Base-by-base conservation (phyloP, 37 sponge, comb jelly and placozoan species). In the Amphimedon queenslandica region DNA sequence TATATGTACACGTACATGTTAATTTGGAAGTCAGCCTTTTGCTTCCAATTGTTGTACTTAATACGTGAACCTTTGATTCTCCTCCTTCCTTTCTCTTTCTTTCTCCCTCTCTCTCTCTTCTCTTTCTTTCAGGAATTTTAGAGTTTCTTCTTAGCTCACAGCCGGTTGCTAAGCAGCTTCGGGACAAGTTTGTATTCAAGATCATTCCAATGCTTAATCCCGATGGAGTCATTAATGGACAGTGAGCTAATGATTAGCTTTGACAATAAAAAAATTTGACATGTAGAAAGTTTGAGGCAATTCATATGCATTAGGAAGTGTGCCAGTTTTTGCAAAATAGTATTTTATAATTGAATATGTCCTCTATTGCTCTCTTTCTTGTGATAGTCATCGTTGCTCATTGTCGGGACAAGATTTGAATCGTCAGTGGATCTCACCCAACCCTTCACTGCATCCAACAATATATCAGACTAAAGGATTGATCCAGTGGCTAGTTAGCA, bases 181-280 rank as follows among this genome's bases (percentile, higher is more conserved):
- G 85, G 43, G 42, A 77, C 25, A 80, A 58, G 43, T 90, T 74
- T 57, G 68, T 90, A 1, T 89, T 89, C 84, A 89, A 89, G 74
- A 66, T 91, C 30, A 58, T 91, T 51, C 92, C 92, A 16, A 91
- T 91, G 92, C 79, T 91, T n/a, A 91, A 91, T 63, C 92, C 92
- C 4, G 92, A 91, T 77, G 92, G 92, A 40, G 92, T 91, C 21
- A 79, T 91, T 1, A 86, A 91, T 64, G 92, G 92, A 40, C 71
- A 80, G 85, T 78, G 34, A 70, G 66, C 51, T 4, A 37, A n/a
- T n/a, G n/a, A n/a, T n/a, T n/a, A n/a, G n/a, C n/a, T n/a, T n/a
- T 68, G 43, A 4, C 5, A 25, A 40, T 73, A 28, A 2, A 11
- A 23, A 11, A 36, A 11, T 11, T 55, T n/a, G n/a, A n/a, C n/a